Evolutionary conservation across 2,113 vertebrate species (phyloP), one percentile per base, ranked within the genome.

Genomic region (Anoplopoma fimbria): DNA sequence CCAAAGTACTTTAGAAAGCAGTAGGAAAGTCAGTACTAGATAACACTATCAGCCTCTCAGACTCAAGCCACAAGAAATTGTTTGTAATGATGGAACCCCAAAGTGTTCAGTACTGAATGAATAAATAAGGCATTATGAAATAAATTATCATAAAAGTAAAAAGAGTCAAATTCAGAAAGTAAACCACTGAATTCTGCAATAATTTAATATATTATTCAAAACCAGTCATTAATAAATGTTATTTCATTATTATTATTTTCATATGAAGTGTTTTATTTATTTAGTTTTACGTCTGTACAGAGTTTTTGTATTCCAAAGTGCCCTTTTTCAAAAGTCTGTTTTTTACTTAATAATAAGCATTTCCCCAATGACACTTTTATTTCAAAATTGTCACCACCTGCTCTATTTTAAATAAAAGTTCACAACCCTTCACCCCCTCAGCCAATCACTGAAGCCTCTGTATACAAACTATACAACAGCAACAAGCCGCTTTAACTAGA

Each of bases 71-170:
- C 45, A 27, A 77, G 6, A 51, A 68, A 57, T 14, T 9, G 13
- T 76, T 64, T 72, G 77, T 62, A 40, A 23, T 47, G 19, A 27
- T 75, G 80, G 40, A 84, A 63, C 13, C 69, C 67, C 75, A 74
- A 69, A 76, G 81, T 84, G 82, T 88, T 89, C 49, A 64, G 29
- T 67, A 65, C 61, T 58, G 72, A 25, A 81, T 42, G 3, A 57
- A 65, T 31, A 9, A 76, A 64, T 23, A 33, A 61, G 38, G 14
- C 25, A 69, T 80, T 23, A 72, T 57, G 17, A 77, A 51, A 60
- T 49, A 58, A 61, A 38, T 69, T 0, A 81, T 82, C 7, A 51
- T 42, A 29, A 61, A 69, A 57, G 25, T 33, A 38, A 62, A 76
- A 23, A 63, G 4, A 76, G 29, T 62, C 3, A 68, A 62, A 25